A percentile compares a stretch with the other conserved stretches of the same genome.
Evolutionary conservation across 1,140 invertebrate species (phyloP).

Genomic region (Brachionus rotundiformis): DNA sequence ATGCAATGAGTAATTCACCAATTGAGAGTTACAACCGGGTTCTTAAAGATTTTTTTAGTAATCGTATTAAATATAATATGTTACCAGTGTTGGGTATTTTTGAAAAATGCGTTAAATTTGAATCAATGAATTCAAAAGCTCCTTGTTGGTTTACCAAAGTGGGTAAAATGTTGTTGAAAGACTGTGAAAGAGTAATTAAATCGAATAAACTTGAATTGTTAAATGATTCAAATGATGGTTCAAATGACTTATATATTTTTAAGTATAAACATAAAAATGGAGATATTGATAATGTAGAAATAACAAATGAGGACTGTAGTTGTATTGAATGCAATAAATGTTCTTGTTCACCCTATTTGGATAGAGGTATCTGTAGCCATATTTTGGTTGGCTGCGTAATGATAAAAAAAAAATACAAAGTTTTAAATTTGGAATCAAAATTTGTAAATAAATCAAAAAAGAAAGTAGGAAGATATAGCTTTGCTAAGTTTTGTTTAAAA

Average conservation of each 20-base stretch:
- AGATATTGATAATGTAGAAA: background rate
- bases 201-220: background rate
- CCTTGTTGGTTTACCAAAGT: background rate
- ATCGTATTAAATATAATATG: no score
- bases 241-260: background rate
- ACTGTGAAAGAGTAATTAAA: background rate
- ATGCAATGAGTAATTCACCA: conserved; percentile 17
- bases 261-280: background rate
- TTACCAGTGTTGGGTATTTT: no score
- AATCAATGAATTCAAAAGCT: no score
- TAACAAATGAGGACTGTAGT: background rate
- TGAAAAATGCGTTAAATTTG: no score
- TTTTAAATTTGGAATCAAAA: background rate
- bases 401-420: background rate
- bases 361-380: background rate
- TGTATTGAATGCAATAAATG: background rate
- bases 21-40: conserved; percentile 9
- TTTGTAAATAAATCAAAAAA: background rate
- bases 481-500: background rate
- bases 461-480: background rate
- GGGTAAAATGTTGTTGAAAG: background rate
- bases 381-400: background rate
- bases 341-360: background rate
- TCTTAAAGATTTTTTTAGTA: conserved; percentile 11
- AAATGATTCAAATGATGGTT: background rate